Evolutionary conservation across 2,888 invertebrate species (phyloP).

Genomic region (Drosophila aldrichi): DNA sequence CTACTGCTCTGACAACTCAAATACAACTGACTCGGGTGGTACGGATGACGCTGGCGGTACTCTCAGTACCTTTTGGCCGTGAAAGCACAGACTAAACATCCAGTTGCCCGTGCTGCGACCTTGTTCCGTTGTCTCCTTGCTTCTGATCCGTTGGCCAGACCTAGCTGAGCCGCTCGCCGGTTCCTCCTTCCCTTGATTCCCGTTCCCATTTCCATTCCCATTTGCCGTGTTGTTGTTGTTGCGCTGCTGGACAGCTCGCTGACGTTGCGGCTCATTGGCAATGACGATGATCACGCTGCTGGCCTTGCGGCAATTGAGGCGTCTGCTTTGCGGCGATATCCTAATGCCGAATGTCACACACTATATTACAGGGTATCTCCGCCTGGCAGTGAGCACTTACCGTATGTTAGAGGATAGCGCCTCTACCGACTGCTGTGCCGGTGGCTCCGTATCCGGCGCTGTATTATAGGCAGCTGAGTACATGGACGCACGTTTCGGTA

Average conservation of each 20-base stretch:
- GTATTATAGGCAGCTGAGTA: slow-evolving; percentile 85
- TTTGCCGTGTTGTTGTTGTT: slow-evolving; percentile 48
- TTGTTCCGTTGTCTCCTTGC: slow-evolving; percentile 48
- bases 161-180: slow-evolving; percentile 30
- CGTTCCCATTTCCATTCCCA: not conserved
- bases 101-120: slow-evolving; percentile 75
- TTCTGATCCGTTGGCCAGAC: slow-evolving; percentile 47
- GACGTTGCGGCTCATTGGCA: slow-evolving; percentile 58
- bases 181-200: slow-evolving; percentile 24
- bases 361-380: not conserved
- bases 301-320: slow-evolving; percentile 61
- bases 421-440: slow-evolving; percentile 71
- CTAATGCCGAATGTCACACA: slow-evolving; percentile 28
- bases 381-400: slow-evolving; percentile 40
- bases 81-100: slow-evolving; percentile 83
- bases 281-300: slow-evolving; percentile 69
- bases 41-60: slow-evolving; percentile 84
- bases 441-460: slow-evolving; percentile 84
- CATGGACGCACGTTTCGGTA: slow-evolving; percentile 84
- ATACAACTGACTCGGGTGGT: slow-evolving; percentile 86
- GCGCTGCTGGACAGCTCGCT: slow-evolving; percentile 37
- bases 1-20: slow-evolving; percentile 86
- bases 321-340: slow-evolving; percentile 73
- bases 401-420: slow-evolving; percentile 58
- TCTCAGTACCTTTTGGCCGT: slow-evolving; percentile 85